Conservation (phyloP, 2,888 invertebrate species). For the Himalopsyche kuldschensis region DNA sequence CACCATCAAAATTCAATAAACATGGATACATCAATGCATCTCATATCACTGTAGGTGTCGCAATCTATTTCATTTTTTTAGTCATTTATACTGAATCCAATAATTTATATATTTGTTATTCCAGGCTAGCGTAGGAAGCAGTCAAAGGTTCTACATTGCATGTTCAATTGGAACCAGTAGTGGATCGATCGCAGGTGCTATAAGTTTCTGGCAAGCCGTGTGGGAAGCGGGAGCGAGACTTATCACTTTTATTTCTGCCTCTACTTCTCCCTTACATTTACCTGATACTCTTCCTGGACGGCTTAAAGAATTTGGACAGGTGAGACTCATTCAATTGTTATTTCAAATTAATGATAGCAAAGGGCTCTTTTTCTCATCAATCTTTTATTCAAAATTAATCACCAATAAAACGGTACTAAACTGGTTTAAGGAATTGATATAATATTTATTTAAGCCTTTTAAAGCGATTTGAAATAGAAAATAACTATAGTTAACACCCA, state of each 20-base stretch:
- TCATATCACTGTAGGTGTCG: slow-evolving; percentile 72
- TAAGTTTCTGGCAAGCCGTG: slow-evolving; percentile 82
- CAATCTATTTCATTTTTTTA: background rate
- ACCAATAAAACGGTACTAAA: no score
- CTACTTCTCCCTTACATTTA: slow-evolving; percentile 61
- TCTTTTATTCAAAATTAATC: slow-evolving; percentile 41
- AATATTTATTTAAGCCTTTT: no score
- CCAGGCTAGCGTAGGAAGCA: slow-evolving; percentile 80
- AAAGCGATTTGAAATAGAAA: no score
- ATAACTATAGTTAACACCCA: no score
- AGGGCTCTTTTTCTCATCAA: background rate
- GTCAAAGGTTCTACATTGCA: slow-evolving; percentile 84
- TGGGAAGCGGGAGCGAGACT: slow-evolving; percentile 88
- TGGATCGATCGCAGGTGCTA: background rate
- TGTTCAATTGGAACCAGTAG: slow-evolving; percentile 20
- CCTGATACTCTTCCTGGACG: slow-evolving; percentile 61
- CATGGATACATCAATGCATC: slow-evolving; percentile 93
- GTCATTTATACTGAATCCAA: background rate
- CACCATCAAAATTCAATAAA: slow-evolving; percentile 80
- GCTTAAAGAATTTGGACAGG: slow-evolving; percentile 66
- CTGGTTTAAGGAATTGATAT: no score
- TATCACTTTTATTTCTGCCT: slow-evolving; percentile 74
- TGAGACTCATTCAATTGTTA: slow-evolving; percentile 43
- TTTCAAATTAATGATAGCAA: background rate
- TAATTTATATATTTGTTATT: slow-evolving; percentile 23